Evolutionary conservation across 2,797 vertebrate species (phyloP).

Genomic region (Lithobates sylvaticus): DNA sequence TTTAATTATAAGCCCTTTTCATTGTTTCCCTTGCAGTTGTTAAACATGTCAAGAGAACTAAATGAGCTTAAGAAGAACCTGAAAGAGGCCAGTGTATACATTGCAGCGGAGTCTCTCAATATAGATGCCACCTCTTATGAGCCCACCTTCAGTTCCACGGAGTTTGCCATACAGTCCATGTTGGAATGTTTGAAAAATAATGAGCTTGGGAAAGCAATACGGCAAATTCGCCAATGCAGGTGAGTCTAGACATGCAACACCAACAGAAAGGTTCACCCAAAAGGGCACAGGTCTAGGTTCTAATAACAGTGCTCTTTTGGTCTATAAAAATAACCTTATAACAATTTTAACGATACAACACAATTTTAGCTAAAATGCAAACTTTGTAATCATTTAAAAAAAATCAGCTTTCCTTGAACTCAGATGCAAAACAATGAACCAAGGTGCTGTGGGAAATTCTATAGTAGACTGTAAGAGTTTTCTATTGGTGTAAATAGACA

Average conservation of each 20-base stretch:
- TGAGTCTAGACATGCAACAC: slow-evolving; percentile 66
- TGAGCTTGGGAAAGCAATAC: slow-evolving; percentile 90
- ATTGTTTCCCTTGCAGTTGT: slow-evolving; percentile 77
- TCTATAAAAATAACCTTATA: too few species aligned
- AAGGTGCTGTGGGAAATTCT: too few species aligned
- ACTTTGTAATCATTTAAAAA: too few species aligned
- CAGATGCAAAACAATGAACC: too few species aligned
- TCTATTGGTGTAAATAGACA: too few species aligned
- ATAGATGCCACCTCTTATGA: slow-evolving; percentile 79
- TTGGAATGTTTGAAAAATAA: slow-evolving; percentile 95
- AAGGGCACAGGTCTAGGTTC: too few species aligned
- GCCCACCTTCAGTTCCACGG: slow-evolving; percentile 86
- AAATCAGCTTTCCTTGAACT: too few species aligned
- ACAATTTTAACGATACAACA: too few species aligned
- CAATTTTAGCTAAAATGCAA: too few species aligned
- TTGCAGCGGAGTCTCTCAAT: slow-evolving; percentile 83
- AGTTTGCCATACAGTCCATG: slow-evolving; percentile 94
- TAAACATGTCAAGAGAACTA: slow-evolving; percentile 98
- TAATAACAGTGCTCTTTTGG: too few species aligned
- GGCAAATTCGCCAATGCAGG: slow-evolving; percentile 96
- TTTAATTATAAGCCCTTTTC: neutral
- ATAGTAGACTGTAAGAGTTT: too few species aligned
- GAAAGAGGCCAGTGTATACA: slow-evolving; percentile 88
- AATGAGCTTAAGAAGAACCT: slow-evolving; percentile 91
- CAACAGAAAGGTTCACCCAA: neutral